Evolutionary conservation across 2,797 vertebrate genomes (phyloP).

Genomic region (Sarcoramphus papa): DNA sequence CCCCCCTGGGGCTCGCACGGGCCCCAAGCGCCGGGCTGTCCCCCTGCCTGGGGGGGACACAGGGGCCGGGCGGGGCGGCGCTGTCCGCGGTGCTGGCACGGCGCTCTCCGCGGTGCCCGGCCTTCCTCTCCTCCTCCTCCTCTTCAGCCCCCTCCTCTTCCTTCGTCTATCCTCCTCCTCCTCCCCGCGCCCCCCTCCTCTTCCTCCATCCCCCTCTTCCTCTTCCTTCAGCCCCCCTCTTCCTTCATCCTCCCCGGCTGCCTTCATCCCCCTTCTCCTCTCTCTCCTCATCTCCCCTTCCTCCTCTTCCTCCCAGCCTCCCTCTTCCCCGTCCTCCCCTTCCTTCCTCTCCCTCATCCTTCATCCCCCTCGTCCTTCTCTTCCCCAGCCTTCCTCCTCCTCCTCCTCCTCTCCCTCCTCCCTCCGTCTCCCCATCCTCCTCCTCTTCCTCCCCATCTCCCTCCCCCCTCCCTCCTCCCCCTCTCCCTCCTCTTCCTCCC

Average conservation of each 20-base stretch:
- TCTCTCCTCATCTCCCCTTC: not conserved
- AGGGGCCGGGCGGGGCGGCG: not conserved
- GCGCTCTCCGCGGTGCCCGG: constrained; percentile 26
- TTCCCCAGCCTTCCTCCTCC: not conserved
- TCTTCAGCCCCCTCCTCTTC: constrained; percentile 9
- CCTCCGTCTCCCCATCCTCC: not conserved
- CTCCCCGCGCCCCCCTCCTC: not conserved
- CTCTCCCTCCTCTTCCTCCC: not conserved
- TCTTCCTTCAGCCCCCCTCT: constrained; percentile 12
- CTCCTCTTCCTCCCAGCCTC: not conserved
- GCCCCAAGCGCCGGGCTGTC: too few relatives aligned
- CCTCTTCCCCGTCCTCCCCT: not conserved
- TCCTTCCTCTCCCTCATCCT: not conserved
- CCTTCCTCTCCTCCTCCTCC: not conserved
- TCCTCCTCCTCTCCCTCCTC: not conserved
- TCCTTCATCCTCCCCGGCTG: not conserved
- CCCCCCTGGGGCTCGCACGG: not conserved
- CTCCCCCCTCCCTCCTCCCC: not conserved
- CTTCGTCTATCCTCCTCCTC: not conserved
- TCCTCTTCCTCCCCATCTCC: constrained; percentile 2
- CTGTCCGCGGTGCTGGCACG: constrained; percentile 55
- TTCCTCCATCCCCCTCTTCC: not conserved
- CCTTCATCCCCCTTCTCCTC: not conserved
- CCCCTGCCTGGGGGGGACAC: too few relatives aligned
- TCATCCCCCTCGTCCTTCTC: not conserved